Conservation (phyloP, 2,113 vertebrate genomes). For the Macquaria australasica region DNA sequence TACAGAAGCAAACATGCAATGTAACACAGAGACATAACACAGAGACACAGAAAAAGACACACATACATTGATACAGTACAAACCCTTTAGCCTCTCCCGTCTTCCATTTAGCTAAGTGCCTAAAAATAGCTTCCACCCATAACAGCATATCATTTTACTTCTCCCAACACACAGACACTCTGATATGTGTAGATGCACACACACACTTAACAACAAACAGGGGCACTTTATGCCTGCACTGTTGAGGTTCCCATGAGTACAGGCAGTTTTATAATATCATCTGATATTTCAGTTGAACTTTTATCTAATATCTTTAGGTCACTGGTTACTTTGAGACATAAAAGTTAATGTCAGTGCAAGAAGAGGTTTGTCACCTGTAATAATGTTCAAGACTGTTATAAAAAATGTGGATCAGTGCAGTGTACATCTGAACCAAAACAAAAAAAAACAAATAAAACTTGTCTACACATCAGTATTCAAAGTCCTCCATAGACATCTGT, state of each 20-base stretch:
- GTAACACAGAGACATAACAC: neutral
- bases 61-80: slow-evolving; percentile 16
- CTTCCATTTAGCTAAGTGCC: slow-evolving; percentile 17
- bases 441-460: neutral
- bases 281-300: slow-evolving; percentile 29
- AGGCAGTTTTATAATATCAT: slow-evolving; percentile 6
- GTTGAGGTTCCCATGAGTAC: neutral
- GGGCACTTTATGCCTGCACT: neutral
- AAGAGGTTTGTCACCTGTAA: slow-evolving; percentile 34
- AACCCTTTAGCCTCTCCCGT: slow-evolving; percentile 26
- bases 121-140: slow-evolving; percentile 51
- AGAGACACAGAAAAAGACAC: neutral
- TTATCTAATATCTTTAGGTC: neutral
- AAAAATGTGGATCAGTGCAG: neutral
- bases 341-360: slow-evolving; percentile 25
- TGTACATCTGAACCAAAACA: neutral
- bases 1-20: slow-evolving; percentile 33
- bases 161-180: slow-evolving; percentile 1
- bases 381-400: slow-evolving; percentile 8
- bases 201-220: neutral
- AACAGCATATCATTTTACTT: slow-evolving; percentile 47
- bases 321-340: slow-evolving; percentile 18
- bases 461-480: slow-evolving; percentile 6
- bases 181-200: neutral
- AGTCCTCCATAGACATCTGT: slow-evolving; percentile 27